phyloP scores from a whole-genome alignment of 2,888 invertebrate species.

The Linyphia triangularis region DNA sequence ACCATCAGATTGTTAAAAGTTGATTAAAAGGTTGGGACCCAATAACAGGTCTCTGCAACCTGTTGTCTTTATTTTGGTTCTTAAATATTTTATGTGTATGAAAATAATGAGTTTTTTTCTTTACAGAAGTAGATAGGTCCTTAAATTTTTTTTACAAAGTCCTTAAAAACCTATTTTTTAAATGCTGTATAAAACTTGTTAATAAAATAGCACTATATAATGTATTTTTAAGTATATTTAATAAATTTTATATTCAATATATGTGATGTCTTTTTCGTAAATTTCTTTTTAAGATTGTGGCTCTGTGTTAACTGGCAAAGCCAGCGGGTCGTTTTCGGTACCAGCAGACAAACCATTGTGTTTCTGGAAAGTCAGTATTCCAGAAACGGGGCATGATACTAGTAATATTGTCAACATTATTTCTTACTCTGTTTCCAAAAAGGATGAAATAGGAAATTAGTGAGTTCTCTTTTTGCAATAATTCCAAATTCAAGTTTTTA shows the following conservation, averaged over 20 bases:
- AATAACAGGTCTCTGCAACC: too few species aligned
- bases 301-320: background rate
- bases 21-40: too few species aligned
- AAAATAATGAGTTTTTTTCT: too few species aligned
- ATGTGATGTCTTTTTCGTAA: background rate
- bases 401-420: constrained; percentile 41
- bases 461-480: constrained; percentile 17
- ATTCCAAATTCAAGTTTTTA: background rate
- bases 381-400: background rate
- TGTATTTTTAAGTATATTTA: background rate
- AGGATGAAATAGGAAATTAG: constrained; percentile 50
- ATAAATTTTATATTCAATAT: background rate
- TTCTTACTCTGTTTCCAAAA: constrained; percentile 24
- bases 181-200: too few species aligned
- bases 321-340: constrained; percentile 22
- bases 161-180: too few species aligned
- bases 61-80: too few species aligned
- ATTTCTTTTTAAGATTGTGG: constrained; percentile 59
- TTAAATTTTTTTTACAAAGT: too few species aligned
- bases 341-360: constrained; percentile 22
- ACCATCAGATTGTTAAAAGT: too few species aligned
- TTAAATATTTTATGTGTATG: too few species aligned
- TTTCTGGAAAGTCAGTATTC: constrained; percentile 60
- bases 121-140: too few species aligned
- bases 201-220: too few species aligned